phyloP scores from a whole-genome alignment of 2,797 vertebrate genomes.

The Neomorphus geoffroyi region DNA sequence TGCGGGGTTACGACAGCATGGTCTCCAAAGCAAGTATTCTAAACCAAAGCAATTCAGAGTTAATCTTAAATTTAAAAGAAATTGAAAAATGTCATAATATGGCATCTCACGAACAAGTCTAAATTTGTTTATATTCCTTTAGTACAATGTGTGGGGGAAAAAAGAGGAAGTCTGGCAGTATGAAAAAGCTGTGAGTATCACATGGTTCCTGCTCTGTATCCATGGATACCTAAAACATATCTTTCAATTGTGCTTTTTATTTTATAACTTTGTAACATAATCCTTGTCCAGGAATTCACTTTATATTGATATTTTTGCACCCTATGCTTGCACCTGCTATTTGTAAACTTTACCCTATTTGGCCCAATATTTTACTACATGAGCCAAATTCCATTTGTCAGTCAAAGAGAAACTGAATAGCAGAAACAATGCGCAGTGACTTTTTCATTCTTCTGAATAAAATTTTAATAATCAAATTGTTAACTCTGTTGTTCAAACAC shows the following conservation, averaged over 20 bases:
- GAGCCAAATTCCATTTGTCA: neutral
- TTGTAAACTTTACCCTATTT: neutral
- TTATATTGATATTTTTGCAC: neutral
- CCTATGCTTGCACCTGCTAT: neutral
- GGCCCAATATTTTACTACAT: neutral
- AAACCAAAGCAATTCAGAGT: neutral
- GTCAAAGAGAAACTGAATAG: neutral
- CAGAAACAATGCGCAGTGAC: neutral
- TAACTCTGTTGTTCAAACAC: neutral
- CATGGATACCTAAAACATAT: neutral
- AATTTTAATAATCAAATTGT: neutral
- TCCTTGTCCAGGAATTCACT: neutral
- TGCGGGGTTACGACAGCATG: neutral
- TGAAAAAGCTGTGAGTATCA: neutral
- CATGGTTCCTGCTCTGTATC: neutral
- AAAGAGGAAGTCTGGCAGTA: neutral
- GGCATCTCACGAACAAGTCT: neutral
- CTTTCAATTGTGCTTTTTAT: neutral
- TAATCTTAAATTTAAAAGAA: neutral
- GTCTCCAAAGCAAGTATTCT: neutral
- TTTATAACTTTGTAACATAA: neutral
- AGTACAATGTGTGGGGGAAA: neutral
- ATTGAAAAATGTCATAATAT: neutral
- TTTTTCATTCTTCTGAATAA: neutral
- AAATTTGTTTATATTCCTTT: neutral